These are phyloP conservation scores for Nematostella vectensis DNA, from an alignment of 92 coral and sea anemone species.

Conservation along the genomic window DNA sequence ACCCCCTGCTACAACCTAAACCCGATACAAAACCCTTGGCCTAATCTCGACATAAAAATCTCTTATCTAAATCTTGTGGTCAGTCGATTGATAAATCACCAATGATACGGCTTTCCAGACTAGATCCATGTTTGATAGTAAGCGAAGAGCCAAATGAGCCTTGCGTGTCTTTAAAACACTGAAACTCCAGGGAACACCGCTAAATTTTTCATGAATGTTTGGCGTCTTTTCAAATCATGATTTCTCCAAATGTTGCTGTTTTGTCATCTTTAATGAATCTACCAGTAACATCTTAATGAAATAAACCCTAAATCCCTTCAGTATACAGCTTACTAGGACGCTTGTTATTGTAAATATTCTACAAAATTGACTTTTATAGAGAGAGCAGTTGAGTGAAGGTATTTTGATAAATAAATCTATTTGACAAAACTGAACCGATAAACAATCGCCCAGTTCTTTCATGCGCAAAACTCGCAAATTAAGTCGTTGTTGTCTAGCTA, in stretches of 20 bases:
- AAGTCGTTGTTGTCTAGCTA: not conserved
- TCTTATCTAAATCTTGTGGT: slow-evolving; percentile 1
- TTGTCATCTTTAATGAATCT: not conserved
- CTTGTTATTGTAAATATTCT: not conserved
- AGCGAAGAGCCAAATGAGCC: too few relatives aligned
- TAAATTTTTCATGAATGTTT: not conserved
- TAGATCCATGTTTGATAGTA: not conserved
- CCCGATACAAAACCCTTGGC: not conserved
- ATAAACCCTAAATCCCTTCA: not conserved
- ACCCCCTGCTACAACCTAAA: not conserved
- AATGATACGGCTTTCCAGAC: not conserved
- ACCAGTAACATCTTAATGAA: not conserved
- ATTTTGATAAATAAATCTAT: not conserved
- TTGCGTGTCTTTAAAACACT: too few relatives aligned
- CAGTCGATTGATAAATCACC: not conserved
- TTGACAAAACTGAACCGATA: not conserved
- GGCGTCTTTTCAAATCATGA: not conserved
- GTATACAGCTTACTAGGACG: not conserved
- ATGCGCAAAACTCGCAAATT: not conserved
- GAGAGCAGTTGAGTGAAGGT: not conserved
- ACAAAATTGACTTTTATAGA: not conserved
- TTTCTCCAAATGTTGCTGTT: not conserved
- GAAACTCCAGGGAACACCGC: not conserved
- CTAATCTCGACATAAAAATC: not conserved
- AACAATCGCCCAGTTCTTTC: not conserved